Evolutionary conservation across 1,140 invertebrate species (phyloP).

Genomic region (Phymastichus coffea): DNA sequence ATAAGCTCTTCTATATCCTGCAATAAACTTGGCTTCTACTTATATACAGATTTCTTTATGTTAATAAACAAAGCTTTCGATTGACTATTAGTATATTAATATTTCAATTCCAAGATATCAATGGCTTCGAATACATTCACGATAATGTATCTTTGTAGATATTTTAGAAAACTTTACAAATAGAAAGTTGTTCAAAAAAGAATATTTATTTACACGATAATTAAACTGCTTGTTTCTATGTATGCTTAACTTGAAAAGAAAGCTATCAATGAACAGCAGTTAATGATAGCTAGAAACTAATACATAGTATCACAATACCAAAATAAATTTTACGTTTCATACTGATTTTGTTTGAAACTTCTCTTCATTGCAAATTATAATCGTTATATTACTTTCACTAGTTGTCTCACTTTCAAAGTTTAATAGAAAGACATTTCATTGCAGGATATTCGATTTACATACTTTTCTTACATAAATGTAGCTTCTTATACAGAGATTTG

Average conservation of each 20-base stretch:
- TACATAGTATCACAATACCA: constrained; percentile 14
- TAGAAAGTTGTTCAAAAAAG: background rate
- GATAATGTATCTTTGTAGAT: background rate
- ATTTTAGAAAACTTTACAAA: background rate
- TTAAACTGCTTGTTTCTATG: too few species aligned
- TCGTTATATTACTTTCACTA: constrained; percentile 16
- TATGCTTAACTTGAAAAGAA: too few species aligned
- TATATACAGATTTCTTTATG: constrained; percentile 17
- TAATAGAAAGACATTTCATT: constrained; percentile 1
- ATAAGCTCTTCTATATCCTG: constrained; percentile 18
- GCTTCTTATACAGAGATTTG: constrained; percentile 23
- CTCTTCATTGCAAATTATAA: constrained; percentile 12
- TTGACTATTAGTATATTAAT: too few species aligned
- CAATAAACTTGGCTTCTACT: constrained; percentile 10
- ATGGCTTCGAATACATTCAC: too few species aligned
- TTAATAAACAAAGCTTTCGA: constrained; percentile 13
- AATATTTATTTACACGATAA: too few species aligned
- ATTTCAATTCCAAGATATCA: too few species aligned
- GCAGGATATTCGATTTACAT: constrained; percentile 4
- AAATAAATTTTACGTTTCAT: constrained; percentile 17
- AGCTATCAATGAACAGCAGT: background rate
- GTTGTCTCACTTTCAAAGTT: constrained; percentile 10
- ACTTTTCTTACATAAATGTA: background rate
- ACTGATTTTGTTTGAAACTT: constrained; percentile 17
- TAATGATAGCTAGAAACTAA: constrained; percentile 6